phyloP scores from a whole-genome alignment of 2,113 vertebrate genomes.

The Connochaetes taurinus region DNA sequence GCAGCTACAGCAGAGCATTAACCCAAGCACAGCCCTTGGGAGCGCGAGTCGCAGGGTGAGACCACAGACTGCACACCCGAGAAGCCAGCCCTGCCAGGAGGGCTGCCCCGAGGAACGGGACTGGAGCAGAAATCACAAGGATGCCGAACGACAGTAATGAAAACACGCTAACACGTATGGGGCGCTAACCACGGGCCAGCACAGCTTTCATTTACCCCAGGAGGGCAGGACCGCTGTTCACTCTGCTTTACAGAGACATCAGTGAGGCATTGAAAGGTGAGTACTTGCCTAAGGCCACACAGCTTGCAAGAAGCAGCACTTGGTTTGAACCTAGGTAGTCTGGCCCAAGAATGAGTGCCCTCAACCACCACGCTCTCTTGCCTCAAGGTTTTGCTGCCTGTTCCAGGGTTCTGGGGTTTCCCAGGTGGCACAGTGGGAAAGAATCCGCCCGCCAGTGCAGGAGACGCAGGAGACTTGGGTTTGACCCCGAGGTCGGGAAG shows the following conservation, averaged over 20 bases:
- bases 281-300: not conserved
- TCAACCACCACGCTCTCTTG: not conserved
- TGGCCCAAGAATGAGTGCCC: not conserved
- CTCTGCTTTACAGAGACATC: not conserved
- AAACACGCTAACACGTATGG: rapidly evolving
- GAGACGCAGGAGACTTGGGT: not conserved
- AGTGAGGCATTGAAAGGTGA: not conserved
- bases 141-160: no score
- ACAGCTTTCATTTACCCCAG: not conserved
- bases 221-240: not conserved
- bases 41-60: not conserved
- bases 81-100: not conserved
- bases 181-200: no score
- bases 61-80: not conserved
- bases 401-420: not conserved
- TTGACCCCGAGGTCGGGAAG: not conserved
- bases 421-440: not conserved
- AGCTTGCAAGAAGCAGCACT: not conserved
- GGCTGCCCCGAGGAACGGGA: rapidly evolving
- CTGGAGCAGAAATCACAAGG: not conserved
- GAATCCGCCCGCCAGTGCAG: not conserved
- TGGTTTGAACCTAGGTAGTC: not conserved
- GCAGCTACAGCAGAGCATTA: not conserved
- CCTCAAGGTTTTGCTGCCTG: not conserved
- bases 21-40: not conserved